phyloP scores from a whole-genome alignment of 2,113 vertebrate species.

The Poeciliopsis occidentalis region DNA sequence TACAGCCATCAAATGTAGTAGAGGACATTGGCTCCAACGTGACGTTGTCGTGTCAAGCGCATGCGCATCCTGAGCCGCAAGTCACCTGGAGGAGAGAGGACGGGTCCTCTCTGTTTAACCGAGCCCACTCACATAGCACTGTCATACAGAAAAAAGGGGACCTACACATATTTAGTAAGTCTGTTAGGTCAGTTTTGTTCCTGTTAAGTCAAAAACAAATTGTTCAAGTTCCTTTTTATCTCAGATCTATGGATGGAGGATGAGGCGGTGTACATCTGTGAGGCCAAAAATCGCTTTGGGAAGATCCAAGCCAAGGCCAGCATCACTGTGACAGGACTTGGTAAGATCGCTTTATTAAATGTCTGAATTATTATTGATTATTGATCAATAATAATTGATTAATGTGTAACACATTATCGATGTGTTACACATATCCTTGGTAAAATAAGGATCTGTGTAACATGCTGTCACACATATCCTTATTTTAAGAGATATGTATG shows the following conservation, averaged over 20 bases:
- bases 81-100: conserved; percentile 87
- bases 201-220: neutral
- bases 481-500: no score
- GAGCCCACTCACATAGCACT: conserved; percentile 73
- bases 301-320: conserved; percentile 84
- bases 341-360: conserved; percentile 73
- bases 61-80: conserved; percentile 89
- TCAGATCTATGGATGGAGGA: conserved; percentile 92
- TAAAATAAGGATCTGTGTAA: neutral
- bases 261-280: conserved; percentile 89
- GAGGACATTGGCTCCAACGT: conserved; percentile 88
- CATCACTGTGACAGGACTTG: conserved; percentile 91
- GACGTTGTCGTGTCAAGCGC: conserved; percentile 84
- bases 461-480: no score
- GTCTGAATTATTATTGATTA: neutral
- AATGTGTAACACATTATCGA: no score
- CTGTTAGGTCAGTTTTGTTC: neutral
- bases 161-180: conserved; percentile 86
- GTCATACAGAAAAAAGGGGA: conserved; percentile 82
- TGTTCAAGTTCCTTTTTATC: neutral
- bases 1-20: conserved; percentile 83
- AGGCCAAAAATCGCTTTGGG: conserved; percentile 95
- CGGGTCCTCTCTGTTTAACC: conserved; percentile 78
- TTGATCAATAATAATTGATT: no score
- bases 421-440: neutral